phyloP scores from a whole-genome alignment of 2,888 invertebrate genomes.

The Apodemia mormo region DNA sequence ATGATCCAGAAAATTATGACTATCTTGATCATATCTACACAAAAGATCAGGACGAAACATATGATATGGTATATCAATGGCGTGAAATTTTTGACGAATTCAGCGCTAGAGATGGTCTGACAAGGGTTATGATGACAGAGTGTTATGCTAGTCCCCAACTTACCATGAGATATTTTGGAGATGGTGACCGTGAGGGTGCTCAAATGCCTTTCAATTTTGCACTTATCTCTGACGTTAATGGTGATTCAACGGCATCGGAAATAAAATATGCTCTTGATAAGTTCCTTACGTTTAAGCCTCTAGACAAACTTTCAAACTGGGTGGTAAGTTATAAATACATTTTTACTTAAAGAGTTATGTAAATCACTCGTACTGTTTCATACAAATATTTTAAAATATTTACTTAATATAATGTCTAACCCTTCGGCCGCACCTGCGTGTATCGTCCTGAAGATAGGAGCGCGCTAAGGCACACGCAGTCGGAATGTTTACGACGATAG shows the following conservation, averaged over 20 bases:
- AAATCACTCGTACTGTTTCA: too few species aligned
- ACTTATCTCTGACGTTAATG: slow-evolving; percentile 83
- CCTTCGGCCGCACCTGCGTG: too few species aligned
- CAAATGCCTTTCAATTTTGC: slow-evolving; percentile 91
- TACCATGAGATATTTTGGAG: slow-evolving; percentile 85
- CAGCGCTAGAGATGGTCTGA: slow-evolving; percentile 57
- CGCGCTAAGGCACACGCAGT: too few species aligned
- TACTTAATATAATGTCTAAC: too few species aligned
- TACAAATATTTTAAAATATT: too few species aligned
- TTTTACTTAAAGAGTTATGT: too few species aligned
- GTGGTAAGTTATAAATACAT: slow-evolving; percentile 80
- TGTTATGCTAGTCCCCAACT: slow-evolving; percentile 84
- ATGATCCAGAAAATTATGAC: slow-evolving; percentile 70
- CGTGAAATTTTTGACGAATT: slow-evolving; percentile 81
- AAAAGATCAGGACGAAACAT: slow-evolving; percentile 82
- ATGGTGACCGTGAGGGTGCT: slow-evolving; percentile 79
- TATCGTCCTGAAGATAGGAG: too few species aligned
- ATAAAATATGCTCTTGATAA: slow-evolving; percentile 83
- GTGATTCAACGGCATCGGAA: slow-evolving; percentile 81
- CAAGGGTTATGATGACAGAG: slow-evolving; percentile 89
- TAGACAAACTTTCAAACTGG: slow-evolving; percentile 86
- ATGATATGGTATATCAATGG: slow-evolving; percentile 84
- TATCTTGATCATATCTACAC: slow-evolving; percentile 85
- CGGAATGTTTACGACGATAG: too few species aligned
- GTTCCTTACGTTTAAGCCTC: slow-evolving; percentile 85